These are phyloP conservation scores for Drosophila mojavensis DNA, from an alignment of 1,140 invertebrate genomes.

Conservation along the genomic window DNA sequence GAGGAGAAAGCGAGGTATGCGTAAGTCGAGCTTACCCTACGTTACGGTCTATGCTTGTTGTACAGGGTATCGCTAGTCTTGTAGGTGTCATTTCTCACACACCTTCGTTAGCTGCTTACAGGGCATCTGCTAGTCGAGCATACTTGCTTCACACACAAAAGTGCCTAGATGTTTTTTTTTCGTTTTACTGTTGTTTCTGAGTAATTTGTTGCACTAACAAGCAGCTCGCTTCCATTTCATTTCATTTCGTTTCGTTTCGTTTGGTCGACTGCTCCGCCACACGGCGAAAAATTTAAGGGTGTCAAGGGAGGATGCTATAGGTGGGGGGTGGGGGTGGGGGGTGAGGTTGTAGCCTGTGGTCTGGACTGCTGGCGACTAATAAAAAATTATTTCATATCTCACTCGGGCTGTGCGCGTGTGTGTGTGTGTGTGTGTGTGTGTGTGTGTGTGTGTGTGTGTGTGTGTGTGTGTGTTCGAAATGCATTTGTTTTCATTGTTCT, in stretches of 20 bases:
- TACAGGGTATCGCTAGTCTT: too few species aligned
- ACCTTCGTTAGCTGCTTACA: neutral
- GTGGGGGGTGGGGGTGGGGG: neutral
- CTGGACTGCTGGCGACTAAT: slow-evolving; percentile 51
- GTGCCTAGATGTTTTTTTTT: neutral
- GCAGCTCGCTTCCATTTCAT: slow-evolving; percentile 65
- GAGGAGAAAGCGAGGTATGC: too few species aligned
- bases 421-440: neutral
- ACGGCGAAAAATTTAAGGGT: slow-evolving; percentile 8
- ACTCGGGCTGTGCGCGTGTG: slow-evolving; percentile 29
- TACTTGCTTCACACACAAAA: too few species aligned
- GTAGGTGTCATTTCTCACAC: too few species aligned
- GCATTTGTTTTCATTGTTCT: slow-evolving; percentile 74
- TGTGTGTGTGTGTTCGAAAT: slow-evolving; percentile 50
- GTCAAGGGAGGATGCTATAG: neutral
- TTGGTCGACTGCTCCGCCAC: slow-evolving; percentile 37
- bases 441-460: neutral
- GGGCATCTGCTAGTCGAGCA: neutral
- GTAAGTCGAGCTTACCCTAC: neutral
- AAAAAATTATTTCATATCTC: slow-evolving; percentile 75
- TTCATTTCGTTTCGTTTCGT: slow-evolving; percentile 56
- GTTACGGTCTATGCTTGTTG: too few species aligned
- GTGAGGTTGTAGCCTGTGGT: neutral
- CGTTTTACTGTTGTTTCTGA: slow-evolving; percentile 47
- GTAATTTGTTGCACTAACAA: slow-evolving; percentile 76